Evolutionary conservation across 2,113 vertebrate species (phyloP), one percentile per base, ranked within the genome.

Genomic region (Lycocorax pyrrhopterus): DNA sequence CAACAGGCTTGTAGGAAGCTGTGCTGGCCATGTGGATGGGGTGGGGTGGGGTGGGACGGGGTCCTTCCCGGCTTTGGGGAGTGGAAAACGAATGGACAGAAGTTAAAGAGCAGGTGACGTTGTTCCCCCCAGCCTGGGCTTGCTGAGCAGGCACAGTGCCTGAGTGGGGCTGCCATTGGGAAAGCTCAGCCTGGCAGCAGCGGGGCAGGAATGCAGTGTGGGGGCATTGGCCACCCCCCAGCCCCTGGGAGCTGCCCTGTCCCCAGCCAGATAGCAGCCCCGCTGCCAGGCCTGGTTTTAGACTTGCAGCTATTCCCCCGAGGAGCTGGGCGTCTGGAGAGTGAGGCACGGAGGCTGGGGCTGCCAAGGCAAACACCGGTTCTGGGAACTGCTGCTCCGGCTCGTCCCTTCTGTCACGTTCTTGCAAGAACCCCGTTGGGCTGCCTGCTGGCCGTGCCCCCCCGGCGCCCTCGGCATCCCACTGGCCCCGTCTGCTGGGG

Each of bases 331-430:
- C 0, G 26, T 80, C 93, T 92, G 93, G 59, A 89, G 87, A 66
- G 37, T 2, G 5, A 51, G 71, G 67, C 55, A 27, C 0, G 1
- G 79, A 25, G 73, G 9, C 46, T 3, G 33, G 43, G 21, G 80
- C 91, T 95, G 96, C 93, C 96, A 96, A 96, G 66, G 35, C 81
- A 96, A 96, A 95, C 93, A 93, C 18, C 0, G 0, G 10, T n/a
- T 59, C 90, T 96, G 93, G 90, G 95, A 96, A 94, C 64, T 0
- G 3, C 51, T n/a, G 69, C 77, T 75, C 14, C 0, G 1, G 18
- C 67, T 75, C 0, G 4, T 49, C 79, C 67, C 30, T 25, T 30
- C 52, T 1, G 2, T 46, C 72, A 53, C 73, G 73, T 88, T 44
- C 59, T 9, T 37, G 30, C 35, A 26, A 30, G n/a, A 67, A 3